A percentile compares a stretch with the other conserved stretches of the same genome.
phyloP scores from a whole-genome alignment of 2,888 invertebrate genomes.

The Torymus texanus region DNA sequence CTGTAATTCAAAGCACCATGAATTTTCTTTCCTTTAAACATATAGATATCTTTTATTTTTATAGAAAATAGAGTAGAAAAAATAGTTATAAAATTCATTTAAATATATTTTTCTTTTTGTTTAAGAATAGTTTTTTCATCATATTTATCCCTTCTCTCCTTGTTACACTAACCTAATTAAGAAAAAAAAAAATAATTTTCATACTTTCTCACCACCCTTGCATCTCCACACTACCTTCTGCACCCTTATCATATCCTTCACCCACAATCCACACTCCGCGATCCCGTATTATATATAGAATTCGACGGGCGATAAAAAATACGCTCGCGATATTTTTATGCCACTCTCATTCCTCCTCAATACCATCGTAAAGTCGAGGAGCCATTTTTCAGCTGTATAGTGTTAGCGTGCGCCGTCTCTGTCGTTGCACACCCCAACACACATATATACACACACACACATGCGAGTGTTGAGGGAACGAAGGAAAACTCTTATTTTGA shows the following conservation, averaged over 20 bases:
- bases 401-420: conserved; percentile 34
- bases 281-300: conserved; percentile 33
- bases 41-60: background rate
- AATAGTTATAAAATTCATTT: no score
- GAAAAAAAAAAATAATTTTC: no score
- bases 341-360: conserved; percentile 33
- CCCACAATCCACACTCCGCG: background rate
- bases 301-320: conserved; percentile 43
- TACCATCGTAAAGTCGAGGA: conserved; percentile 48
- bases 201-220: no score
- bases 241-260: no score
- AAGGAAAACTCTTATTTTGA: conserved; percentile 66
- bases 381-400: conserved; percentile 45
- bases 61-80: no score
- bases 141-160: no score
- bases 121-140: no score
- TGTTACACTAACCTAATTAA: no score
- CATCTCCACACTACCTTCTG: no score
- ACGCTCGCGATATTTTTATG: conserved; percentile 40
- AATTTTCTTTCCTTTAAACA: background rate
- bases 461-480: no score
- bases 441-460: background rate
- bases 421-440: background rate
- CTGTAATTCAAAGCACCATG: background rate
- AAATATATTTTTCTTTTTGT: no score